Conservation (phyloP, 2,888 invertebrate species). For the Poecilus cupreus region DNA sequence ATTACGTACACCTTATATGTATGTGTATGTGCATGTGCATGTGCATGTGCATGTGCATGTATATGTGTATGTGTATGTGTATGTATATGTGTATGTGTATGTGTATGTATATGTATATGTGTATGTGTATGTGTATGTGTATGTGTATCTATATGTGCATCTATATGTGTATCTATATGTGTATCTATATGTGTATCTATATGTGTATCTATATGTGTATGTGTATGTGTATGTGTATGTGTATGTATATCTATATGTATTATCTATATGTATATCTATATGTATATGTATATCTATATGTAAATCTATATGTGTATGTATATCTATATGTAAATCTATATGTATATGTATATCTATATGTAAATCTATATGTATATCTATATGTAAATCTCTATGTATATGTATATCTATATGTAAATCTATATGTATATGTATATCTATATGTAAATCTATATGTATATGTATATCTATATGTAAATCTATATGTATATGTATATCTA, state of each 20-base stretch:
- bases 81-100: not conserved
- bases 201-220: no score
- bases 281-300: not conserved
- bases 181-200: no score
- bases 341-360: no score
- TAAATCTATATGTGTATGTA: not conserved
- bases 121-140: not conserved
- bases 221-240: not conserved
- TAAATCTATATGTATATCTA: no score
- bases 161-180: no score
- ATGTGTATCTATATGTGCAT: no score
- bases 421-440: not conserved
- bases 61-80: not conserved
- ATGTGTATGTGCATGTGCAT: not conserved
- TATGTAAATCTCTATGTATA: no score
- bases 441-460: not conserved
- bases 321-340: no score
- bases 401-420: not conserved
- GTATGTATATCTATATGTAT: not conserved
- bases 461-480: no score
- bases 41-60: not conserved
- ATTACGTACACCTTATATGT: no score
- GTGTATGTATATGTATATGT: not conserved
- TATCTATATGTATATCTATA: not conserved
- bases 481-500: no score